Percentiles rank a stretch among this genome's conserved stretches.
Conservation (phyloP, 2,888 invertebrate genomes). For the Anorthoa munda region DNA sequence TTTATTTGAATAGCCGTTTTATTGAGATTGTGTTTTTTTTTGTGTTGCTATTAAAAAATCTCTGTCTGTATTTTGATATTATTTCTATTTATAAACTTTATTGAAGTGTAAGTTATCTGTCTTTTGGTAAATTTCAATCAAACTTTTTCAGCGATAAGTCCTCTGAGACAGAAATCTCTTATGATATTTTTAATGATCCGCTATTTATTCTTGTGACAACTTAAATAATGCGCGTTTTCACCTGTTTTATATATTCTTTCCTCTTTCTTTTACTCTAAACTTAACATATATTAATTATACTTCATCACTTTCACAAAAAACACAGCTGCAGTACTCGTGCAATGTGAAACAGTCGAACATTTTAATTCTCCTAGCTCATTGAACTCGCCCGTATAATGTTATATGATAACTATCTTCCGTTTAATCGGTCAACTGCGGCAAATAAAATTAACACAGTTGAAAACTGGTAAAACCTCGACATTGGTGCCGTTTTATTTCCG, state of each 20-base stretch:
- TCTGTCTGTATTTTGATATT: not conserved
- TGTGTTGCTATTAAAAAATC: too few species aligned
- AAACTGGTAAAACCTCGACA: constrained; percentile 41
- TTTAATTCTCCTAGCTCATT: constrained; percentile 4
- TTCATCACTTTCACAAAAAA: too few species aligned
- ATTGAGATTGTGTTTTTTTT: not conserved
- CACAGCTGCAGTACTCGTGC: not conserved
- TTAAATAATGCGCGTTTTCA: too few species aligned
- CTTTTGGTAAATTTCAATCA: not conserved
- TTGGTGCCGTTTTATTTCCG: not conserved
- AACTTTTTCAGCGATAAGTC: not conserved
- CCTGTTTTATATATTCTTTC: too few species aligned
- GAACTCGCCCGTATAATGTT: constrained; percentile 38
- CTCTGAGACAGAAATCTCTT: not conserved
- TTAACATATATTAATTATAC: too few species aligned
- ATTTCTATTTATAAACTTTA: not conserved
- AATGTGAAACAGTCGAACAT: not conserved
- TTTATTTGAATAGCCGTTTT: not conserved
- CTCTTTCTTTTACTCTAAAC: too few species aligned
- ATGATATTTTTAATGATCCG: not conserved
- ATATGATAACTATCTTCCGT: constrained; percentile 22
- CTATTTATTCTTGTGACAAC: too few species aligned
- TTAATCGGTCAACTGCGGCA: constrained; percentile 33
- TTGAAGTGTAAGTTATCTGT: not conserved
- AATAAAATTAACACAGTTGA: constrained; percentile 21